Evolutionary conservation across 1,140 invertebrate genomes (phyloP), one percentile per base, ranked within the genome.

Genomic region (Yoshiicerus persimilis): DNA sequence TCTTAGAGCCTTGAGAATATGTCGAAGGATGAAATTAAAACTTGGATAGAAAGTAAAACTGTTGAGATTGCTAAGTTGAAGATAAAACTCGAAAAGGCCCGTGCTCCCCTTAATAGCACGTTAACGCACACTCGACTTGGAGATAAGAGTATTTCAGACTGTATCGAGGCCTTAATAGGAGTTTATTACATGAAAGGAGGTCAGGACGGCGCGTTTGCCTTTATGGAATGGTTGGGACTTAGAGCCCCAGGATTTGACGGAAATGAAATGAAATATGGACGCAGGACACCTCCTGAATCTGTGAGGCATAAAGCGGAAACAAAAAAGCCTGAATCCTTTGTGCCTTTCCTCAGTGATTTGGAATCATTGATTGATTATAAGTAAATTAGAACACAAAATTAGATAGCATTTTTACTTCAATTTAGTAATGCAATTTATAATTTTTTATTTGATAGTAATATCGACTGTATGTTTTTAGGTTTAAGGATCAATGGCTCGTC

Each of bases 401-500:
- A n/a, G n/a, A n/a, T 89, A 86, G 64, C n/a, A 77, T 1, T 30
- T n/a, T 38, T 4, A 10, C 1, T n/a, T 36, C 10, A 3, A 36
- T 80, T 4, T 5, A 80, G n/a, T n/a, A n/a, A n/a, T n/a, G n/a
- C n/a, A n/a, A 41, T 10, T 41, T 1, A 13, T 11, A 11, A 11
- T 10, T 41, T 10, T 4, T 41, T 66, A 23, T 25, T 66, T 66
- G 4, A 2, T 66, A n/a, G n/a, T n/a, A n/a, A n/a, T n/a, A n/a
- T n/a, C n/a, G 2, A 11, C 5, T 27, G 8, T 27, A 13, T 23
- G 23, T 6, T 16, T 95, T 95, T 92, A 92, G 90, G 34, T 95
- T 95, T 90, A 91, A 92, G 32, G 94, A 95, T 89, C 92, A 92
- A 87, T 93, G 92, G 27, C 94, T 93, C 91, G 91, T 96, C 16